A percentile compares a stretch with the other conserved stretches of the same genome.
Conservation (phyloP, 2,113 vertebrate genomes). For the Fregata magnificens region DNA sequence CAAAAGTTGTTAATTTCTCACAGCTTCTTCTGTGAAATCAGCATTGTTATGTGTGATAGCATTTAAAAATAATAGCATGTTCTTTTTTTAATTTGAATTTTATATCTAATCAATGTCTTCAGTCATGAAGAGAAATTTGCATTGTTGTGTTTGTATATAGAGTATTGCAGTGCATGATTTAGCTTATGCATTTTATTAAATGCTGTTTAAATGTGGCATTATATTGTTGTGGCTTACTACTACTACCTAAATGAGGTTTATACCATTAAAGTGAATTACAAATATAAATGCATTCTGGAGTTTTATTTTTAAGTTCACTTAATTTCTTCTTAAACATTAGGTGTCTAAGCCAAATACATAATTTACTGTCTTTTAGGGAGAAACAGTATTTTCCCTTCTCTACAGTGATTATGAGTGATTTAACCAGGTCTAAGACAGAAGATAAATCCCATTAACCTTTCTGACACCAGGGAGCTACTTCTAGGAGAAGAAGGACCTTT, state of each 20-base stretch:
- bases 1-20: slow-evolving; percentile 30
- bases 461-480: background rate
- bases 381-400: background rate
- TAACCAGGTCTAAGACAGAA: background rate
- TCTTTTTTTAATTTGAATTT: slow-evolving; percentile 85
- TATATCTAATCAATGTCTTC: slow-evolving; percentile 82
- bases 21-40: slow-evolving; percentile 47
- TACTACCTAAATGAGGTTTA: slow-evolving; percentile 79
- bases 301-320: background rate
- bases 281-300: background rate
- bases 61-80: slow-evolving; percentile 80
- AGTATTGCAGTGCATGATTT: slow-evolving; percentile 91
- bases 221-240: slow-evolving; percentile 86
- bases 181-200: slow-evolving; percentile 94
- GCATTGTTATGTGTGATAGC: slow-evolving; percentile 56
- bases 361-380: background rate
- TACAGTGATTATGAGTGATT: background rate
- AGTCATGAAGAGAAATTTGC: slow-evolving; percentile 78
- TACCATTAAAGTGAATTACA: slow-evolving; percentile 79
- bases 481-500: background rate
- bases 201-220: slow-evolving; percentile 85
- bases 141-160: slow-evolving; percentile 90
- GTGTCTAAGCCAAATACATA: background rate
- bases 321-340: background rate
- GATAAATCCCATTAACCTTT: background rate